Percentiles rank a stretch among this genome's conserved stretches.
Evolutionary conservation across 2,113 vertebrate genomes (phyloP).

Genomic region (Scomber japonicus): DNA sequence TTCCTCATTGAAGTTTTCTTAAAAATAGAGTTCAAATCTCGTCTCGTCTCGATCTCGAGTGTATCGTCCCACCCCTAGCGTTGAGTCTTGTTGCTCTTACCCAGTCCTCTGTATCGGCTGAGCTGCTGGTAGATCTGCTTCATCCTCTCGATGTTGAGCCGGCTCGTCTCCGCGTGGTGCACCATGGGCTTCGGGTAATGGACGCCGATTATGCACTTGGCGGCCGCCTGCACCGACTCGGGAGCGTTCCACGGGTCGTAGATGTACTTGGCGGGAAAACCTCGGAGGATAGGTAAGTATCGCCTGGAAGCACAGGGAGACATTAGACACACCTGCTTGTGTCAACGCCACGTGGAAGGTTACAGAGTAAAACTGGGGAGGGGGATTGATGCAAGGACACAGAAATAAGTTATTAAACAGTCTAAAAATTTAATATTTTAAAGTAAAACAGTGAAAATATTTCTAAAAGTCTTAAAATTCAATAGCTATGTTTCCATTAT

Average conservation of each 20-base stretch:
- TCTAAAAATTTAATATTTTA: background rate
- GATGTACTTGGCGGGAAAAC: conserved; percentile 88
- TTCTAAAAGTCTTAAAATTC: too few relatives aligned
- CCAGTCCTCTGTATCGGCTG: conserved; percentile 86
- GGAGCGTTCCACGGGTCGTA: conserved; percentile 89
- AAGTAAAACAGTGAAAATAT: background rate
- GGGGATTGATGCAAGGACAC: conserved; percentile 2
- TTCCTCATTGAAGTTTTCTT: too few relatives aligned
- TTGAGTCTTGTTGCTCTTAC: conserved; percentile 53
- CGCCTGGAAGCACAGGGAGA: conserved; percentile 84
- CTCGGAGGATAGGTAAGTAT: conserved; percentile 87
- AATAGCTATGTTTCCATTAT: background rate
- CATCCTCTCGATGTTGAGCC: conserved; percentile 89
- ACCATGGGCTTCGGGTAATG: conserved; percentile 88
- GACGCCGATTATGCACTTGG: conserved; percentile 86
- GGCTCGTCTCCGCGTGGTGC: conserved; percentile 85
- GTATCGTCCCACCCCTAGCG: too few relatives aligned
- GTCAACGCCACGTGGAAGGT: conserved; percentile 11
- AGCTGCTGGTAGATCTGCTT: conserved; percentile 89
- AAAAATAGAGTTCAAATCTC: too few relatives aligned
- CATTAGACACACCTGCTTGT: conserved; percentile 57
- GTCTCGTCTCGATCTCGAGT: too few relatives aligned
- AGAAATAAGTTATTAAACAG: background rate
- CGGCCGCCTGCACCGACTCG: conserved; percentile 82
- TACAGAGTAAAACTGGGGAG: background rate